Evolutionary conservation across 2,797 vertebrate species (phyloP).

Genomic region (Platyrinchus mystaceus): DNA sequence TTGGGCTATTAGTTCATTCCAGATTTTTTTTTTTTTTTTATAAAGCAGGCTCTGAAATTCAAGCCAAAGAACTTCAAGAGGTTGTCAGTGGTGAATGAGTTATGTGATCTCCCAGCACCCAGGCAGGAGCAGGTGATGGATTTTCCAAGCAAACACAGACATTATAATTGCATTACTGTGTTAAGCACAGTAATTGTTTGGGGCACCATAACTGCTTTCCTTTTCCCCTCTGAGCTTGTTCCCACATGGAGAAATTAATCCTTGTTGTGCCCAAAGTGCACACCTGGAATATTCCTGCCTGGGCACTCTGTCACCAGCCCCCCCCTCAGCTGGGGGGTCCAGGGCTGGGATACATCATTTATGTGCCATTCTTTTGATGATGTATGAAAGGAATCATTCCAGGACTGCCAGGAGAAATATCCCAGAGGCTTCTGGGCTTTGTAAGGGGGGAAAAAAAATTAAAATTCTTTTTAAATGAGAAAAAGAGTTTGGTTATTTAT

Average conservation of each 20-base stretch:
- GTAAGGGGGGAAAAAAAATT: rapidly evolving
- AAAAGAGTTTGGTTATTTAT: conserved; percentile 21
- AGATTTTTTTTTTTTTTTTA: not conserved
- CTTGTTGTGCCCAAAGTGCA: not conserved
- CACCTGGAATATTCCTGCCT: not conserved
- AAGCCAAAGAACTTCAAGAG: not conserved
- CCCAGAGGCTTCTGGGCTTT: not conserved
- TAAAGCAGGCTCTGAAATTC: not conserved
- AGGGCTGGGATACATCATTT: not conserved
- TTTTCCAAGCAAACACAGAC: not conserved
- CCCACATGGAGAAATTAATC: not conserved
- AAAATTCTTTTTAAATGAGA: not conserved
- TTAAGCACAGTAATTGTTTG: not conserved
- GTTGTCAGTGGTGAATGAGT: not conserved
- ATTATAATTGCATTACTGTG: not conserved
- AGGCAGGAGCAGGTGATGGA: not conserved
- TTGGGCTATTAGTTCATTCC: not conserved
- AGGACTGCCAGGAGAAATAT: not conserved
- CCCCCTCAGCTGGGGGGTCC: not conserved
- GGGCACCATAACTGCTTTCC: not conserved
- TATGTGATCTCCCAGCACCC: not conserved
- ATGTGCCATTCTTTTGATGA: not conserved
- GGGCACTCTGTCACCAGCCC: not conserved
- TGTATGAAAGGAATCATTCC: not conserved
- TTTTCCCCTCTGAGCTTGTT: not conserved